Conservation (phyloP, 2,888 invertebrate species). For the Arge pagana region DNA sequence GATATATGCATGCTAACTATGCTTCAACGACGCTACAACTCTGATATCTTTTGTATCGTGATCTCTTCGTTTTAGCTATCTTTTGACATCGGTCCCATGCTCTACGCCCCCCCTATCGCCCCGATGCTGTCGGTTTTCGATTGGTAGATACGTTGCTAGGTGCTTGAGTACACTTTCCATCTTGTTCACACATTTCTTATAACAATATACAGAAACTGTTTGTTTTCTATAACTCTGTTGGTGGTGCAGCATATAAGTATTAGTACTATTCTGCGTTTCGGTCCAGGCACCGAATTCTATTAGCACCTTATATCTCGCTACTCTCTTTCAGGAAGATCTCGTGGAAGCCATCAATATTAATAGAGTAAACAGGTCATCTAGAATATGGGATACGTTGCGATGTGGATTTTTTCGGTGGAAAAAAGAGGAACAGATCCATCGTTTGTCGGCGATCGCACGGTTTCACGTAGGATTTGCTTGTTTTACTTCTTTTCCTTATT, state of each 20-base stretch:
- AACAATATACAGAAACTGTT: conserved; percentile 4
- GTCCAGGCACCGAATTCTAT: conserved; percentile 12
- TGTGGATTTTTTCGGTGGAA: conserved; percentile 6
- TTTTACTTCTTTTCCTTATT: no score
- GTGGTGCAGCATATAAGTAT: conserved; percentile 13
- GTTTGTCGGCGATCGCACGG: no score
- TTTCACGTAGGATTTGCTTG: no score
- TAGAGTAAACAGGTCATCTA: conserved; percentile 16
- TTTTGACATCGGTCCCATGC: no score
- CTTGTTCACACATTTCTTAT: conserved; percentile 15
- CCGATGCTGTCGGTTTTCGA: no score
- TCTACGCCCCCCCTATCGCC: no score
- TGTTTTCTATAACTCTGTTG: conserved; percentile 19
- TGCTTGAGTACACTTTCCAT: conserved; percentile 17
- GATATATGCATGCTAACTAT: no score
- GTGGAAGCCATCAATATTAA: conserved; percentile 18
- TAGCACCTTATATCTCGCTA: conserved; percentile 15
- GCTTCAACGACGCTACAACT: no score
- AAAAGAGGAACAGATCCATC: no score
- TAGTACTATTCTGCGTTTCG: conserved; percentile 12
- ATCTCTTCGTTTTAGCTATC: no score
- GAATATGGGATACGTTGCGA: conserved; percentile 2
- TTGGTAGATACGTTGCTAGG: conserved; percentile 14
- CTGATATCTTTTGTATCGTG: no score
- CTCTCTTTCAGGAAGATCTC: conserved; percentile 3